These are phyloP conservation scores for Pseudomyrmex sp. DNA, from an alignment of 1,140 invertebrate genomes.

Conservation along the genomic window DNA sequence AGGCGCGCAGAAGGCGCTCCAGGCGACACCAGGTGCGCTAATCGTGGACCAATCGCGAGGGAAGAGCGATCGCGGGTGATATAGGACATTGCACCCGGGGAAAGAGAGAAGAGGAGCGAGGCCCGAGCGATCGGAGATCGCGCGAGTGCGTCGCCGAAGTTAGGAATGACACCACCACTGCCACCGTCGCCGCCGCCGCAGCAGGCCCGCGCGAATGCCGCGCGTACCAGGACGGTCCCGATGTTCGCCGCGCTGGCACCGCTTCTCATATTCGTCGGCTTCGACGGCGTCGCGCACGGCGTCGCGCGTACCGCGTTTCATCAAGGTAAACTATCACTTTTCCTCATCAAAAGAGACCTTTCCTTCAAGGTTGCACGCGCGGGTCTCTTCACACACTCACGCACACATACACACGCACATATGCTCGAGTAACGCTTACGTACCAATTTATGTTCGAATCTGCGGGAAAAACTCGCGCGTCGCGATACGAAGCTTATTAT, in stretches of 20 bases:
- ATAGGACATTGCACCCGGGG: constrained; percentile 61
- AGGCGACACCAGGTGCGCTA: constrained; percentile 72
- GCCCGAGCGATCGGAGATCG: constrained; percentile 16
- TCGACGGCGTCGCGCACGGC: constrained; percentile 74
- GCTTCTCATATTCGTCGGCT: constrained; percentile 66
- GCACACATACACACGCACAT: no score
- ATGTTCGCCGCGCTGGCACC: constrained; percentile 67
- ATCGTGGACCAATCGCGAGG: constrained; percentile 63
- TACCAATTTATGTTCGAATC: no score
- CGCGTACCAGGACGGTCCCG: constrained; percentile 62
- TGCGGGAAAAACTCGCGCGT: no score
- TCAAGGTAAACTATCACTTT: constrained; percentile 55
- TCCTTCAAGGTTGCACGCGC: not conserved
- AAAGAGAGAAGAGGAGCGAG: constrained; percentile 19
- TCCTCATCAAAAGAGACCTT: constrained; percentile 12
- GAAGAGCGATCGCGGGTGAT: constrained; percentile 58
- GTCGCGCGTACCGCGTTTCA: constrained; percentile 42
- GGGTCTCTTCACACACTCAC: constrained; percentile 8
- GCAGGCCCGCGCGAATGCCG: constrained; percentile 40
- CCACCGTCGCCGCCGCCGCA: not conserved
- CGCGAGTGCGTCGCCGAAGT: constrained; percentile 33
- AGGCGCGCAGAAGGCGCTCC: constrained; percentile 75
- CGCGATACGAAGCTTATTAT: no score
- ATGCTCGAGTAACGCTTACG: no score
- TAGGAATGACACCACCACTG: constrained; percentile 40